Evolutionary conservation across 2,888 invertebrate genomes (phyloP), one percentile per base, ranked within the genome.

Genomic region (Ophion ventricosus): DNA sequence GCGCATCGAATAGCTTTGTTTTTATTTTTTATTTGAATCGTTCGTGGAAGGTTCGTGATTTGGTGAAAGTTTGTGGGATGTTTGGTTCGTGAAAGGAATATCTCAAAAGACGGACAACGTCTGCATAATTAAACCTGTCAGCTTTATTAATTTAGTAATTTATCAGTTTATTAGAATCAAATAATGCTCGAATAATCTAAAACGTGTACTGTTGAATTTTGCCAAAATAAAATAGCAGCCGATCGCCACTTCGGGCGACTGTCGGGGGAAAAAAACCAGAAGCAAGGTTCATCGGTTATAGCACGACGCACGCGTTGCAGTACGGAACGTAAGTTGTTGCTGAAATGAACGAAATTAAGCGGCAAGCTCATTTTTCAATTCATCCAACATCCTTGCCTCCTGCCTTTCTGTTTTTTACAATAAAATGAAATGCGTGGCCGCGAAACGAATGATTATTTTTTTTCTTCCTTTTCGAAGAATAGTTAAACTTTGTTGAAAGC

Each of bases 401-500:
- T 8, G 40, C 66, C 64, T 63, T 59, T 67, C 29, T 67, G 69
- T 40, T 59, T 49, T 49, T 49, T 4, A 14, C 76, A 63, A 78
- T 63, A 63, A 78, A 57, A 59, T 74, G 64, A 54, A 35, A 35
- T 63, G 64, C 20, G 14, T 74, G 70, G 25, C 49, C 73, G 70
- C 67, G 20, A 40, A 54, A 76, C 35, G 3, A 29, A 54, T 63
- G 23, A 29, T 69, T 69, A 61, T 23, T 23, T 57, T 80, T 59
- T 66, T 25, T 61, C 40, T 57, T 40, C 54, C 10, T 76, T 83
- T 43, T 59, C 72, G 56, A n/a, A n/a, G 63, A 43, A 80, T 94
- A 95, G 81, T 95, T 96, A 98, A 89, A 98, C 96, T 94, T 98
- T 98, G 94, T 98, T 98, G 94, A 99, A 99, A 86, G 98, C 98